Conservation (phyloP, 2,888 invertebrate genomes). For the Leptopterna dolabrata region DNA sequence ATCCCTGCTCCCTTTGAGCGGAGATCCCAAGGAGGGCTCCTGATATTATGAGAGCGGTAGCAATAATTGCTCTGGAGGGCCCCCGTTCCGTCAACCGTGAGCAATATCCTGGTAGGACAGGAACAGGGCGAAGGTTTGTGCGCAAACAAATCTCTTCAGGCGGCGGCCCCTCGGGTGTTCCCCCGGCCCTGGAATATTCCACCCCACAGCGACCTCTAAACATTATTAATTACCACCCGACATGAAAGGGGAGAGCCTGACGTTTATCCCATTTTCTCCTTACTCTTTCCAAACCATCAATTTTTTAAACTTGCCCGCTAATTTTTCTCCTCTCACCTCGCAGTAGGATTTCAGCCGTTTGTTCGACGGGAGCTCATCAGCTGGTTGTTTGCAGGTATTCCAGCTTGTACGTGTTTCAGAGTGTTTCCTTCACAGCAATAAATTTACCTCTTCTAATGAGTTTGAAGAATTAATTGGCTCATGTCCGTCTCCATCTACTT, state of each 20-base stretch:
- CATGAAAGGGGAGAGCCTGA: conserved; percentile 28
- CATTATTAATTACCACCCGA: conserved; percentile 40
- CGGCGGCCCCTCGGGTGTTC: not conserved
- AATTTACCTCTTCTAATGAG: too few relatives aligned
- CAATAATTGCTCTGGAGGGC: conserved; percentile 25
- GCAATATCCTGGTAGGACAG: conserved; percentile 19
- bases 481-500: too few relatives aligned
- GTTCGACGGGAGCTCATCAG: not conserved
- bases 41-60: conserved; percentile 34
- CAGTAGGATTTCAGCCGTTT: not conserved
- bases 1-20: not conserved
- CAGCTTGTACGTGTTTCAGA: too few relatives aligned
- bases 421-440: too few relatives aligned
- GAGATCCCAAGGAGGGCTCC: not conserved
- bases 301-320: not conserved
- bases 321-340: not conserved
- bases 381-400: too few relatives aligned
- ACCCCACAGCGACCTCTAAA: not conserved
- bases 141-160: conserved; percentile 32
- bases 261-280: conserved; percentile 5
- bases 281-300: not conserved
- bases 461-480: too few relatives aligned
- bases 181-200: not conserved
- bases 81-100: conserved; percentile 36
- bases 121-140: conserved; percentile 11